Evolutionary conservation across 1,140 invertebrate genomes (phyloP), one percentile per base, ranked within the genome.

Genomic region (Batillaria attramentaria): DNA sequence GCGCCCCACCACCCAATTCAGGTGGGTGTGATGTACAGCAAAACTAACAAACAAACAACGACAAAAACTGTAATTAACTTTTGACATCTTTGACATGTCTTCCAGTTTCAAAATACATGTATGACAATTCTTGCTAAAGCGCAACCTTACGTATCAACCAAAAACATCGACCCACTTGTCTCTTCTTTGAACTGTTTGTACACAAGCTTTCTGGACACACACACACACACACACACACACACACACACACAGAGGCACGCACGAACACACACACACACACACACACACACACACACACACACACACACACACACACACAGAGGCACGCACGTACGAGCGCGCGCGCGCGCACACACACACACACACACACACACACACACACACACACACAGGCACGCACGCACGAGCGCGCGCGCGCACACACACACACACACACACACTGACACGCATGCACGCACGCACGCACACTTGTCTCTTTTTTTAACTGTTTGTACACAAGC

Each of bases 241-340:
- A 8, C 24, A n/a, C 57, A n/a, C 57, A 62, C 57, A 62, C n/a
- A n/a, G 24, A 62, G 24, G 24, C 57, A 62, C 57, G 33, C 13
- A 62, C 57, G 33, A 24, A 62, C 57, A 62, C 57, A 62, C 57
- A n/a, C 57, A 62, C 57, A 62, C 57, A 62, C 57, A 62, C 13
- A 62, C 57, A 62, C n/a, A 62, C 57, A n/a, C n/a, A 62, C 57
- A 62, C 57, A 62, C 57, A 62, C 57, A 62, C 57, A 62, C 57
- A 62, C 57, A 62, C 57, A 62, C 57, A 62, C 24, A n/a, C 3
- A n/a, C 24, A 62, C 57, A 62, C 57, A 62, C 3, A 62, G 8
- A 62, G 24, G 33, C 57, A 62, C 57, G 33, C 57, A 62, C 24
- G n/a, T 31, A 3, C 3, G 2, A 24, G 0, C 57, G 0, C 57